phyloP scores from a whole-genome alignment of 2,113 vertebrate species.

The Formicarius rufipectus region DNA sequence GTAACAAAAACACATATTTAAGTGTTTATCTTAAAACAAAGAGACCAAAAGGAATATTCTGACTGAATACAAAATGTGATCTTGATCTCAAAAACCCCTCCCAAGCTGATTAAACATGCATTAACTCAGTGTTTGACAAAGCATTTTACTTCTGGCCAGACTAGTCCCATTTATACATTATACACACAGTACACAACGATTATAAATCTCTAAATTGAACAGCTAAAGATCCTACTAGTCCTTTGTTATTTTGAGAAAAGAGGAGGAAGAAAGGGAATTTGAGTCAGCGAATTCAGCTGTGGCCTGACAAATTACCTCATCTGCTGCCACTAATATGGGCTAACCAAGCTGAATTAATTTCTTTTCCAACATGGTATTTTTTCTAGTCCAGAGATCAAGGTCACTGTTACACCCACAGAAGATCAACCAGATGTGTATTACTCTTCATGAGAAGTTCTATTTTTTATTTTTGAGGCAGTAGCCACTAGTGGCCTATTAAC shows the following conservation, averaged over 20 bases:
- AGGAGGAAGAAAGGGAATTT: constrained; percentile 8
- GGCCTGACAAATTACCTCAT: constrained; percentile 46
- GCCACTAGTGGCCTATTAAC: constrained; percentile 55
- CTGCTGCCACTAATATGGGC: background rate
- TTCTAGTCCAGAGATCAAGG: constrained; percentile 45
- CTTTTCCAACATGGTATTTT: constrained; percentile 18
- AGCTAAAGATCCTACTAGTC: constrained; percentile 8
- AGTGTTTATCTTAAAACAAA: constrained; percentile 3
- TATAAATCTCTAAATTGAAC: constrained; percentile 52
- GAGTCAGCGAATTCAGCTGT: constrained; percentile 9
- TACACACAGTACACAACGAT: constrained; percentile 6
- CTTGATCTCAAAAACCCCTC: background rate
- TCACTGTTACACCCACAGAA: constrained; percentile 37
- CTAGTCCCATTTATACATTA: constrained; percentile 39
- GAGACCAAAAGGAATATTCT: background rate
- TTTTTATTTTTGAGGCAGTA: constrained; percentile 49
- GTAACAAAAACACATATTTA: background rate
- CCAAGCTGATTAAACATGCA: background rate
- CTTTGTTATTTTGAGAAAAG: constrained; percentile 6
- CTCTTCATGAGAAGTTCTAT: background rate
- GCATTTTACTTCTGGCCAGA: background rate
- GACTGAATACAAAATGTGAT: background rate
- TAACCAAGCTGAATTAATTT: constrained; percentile 57
- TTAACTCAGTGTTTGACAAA: constrained; percentile 43
- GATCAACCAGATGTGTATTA: constrained; percentile 36